phyloP scores from a whole-genome alignment of 2,113 vertebrate species.

The Hemibagrus wyckioides region DNA sequence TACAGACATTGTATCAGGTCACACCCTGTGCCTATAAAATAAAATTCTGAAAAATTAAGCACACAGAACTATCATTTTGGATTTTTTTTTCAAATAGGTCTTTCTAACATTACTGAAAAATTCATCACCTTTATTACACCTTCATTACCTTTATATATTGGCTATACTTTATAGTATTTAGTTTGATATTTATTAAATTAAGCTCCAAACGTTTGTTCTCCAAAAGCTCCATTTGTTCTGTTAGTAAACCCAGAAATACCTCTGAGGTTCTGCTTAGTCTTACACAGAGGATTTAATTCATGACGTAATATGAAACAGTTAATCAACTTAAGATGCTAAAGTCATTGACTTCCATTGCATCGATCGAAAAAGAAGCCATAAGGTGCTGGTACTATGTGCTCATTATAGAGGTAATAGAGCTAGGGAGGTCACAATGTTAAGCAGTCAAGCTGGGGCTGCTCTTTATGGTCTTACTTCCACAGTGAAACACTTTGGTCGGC shows the following conservation, averaged over 20 bases:
- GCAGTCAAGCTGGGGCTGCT: slow-evolving; percentile 46
- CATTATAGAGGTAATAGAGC: slow-evolving; percentile 39
- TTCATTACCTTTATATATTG: neutral
- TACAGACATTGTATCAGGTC: neutral
- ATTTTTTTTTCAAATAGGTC: neutral
- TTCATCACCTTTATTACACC: neutral
- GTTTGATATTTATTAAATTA: neutral
- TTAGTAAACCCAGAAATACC: neutral
- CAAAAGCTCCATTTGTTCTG: neutral
- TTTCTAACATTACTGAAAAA: neutral
- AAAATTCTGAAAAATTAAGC: neutral
- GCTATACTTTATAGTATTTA: neutral
- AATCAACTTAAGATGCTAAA: neutral
- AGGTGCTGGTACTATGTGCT: slow-evolving; percentile 16
- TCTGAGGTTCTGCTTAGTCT: neutral
- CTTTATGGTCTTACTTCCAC: slow-evolving; percentile 56
- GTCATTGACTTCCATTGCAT: neutral
- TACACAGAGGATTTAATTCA: neutral
- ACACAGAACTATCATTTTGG: neutral
- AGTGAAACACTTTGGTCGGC: slow-evolving; percentile 47
- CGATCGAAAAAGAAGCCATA: neutral
- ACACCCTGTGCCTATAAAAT: neutral
- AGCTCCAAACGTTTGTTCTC: neutral
- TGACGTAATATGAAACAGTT: neutral
- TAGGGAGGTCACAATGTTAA: slow-evolving; percentile 47